A percentile compares a stretch with the other conserved stretches of the same genome.
phyloP scores from a whole-genome alignment of 2,113 vertebrate genomes.

The Fregata magnificens region DNA sequence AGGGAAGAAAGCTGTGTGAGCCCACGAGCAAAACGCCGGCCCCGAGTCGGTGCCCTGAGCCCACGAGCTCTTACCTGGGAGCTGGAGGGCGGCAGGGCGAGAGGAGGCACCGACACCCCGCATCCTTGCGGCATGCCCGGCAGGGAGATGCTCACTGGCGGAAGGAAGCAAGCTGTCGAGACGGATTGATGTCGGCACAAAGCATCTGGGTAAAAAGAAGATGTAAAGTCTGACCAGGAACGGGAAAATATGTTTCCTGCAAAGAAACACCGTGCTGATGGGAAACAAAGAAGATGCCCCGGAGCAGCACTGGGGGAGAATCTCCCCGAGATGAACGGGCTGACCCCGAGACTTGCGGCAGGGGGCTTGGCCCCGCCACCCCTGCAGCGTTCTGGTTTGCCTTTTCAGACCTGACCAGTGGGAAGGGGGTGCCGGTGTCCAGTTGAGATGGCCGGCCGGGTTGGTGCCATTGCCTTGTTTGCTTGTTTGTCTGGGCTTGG shows the following conservation, averaged over 20 bases:
- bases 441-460: fast-evolving
- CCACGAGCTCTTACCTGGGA: background rate
- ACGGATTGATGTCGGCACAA: background rate
- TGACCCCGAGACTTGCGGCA: fast-evolving
- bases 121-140: background rate
- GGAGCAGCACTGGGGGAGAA: background rate
- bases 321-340: background rate
- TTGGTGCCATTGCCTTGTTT: background rate
- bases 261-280: background rate
- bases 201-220: background rate
- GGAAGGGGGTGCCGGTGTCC: background rate
- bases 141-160: background rate
- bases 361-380: background rate
- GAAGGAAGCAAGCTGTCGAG: background rate
- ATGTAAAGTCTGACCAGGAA: background rate
- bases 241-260: background rate
- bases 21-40: background rate
- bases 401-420: fast-evolving
- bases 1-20: background rate
- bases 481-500: too few species aligned
- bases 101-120: background rate
- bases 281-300: background rate
- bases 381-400: background rate
- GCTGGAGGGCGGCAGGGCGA: background rate
- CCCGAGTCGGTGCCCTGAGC: background rate